These are phyloP conservation scores for Rachycentron canadum DNA, from an alignment of 2,797 vertebrate genomes.

Conservation along the genomic window DNA sequence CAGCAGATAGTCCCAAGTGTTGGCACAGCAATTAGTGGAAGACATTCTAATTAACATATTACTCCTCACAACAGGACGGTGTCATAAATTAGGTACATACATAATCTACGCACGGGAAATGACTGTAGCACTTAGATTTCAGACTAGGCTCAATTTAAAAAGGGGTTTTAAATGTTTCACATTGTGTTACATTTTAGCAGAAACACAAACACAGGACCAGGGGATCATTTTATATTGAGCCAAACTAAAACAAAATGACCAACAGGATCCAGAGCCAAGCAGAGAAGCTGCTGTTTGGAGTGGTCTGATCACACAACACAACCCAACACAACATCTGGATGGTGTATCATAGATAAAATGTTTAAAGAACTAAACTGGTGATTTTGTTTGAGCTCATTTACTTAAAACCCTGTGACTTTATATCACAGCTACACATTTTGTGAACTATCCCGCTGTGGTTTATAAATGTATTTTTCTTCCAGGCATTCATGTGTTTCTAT, in stretches of 20 bases:
- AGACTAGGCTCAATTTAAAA: conserved; percentile 6
- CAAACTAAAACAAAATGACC: neutral
- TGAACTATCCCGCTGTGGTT: neutral
- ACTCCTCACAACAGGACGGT: conserved; percentile 10
- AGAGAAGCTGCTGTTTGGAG: neutral
- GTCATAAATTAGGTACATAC: neutral
- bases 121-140: neutral
- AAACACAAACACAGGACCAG: neutral
- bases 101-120: neutral
- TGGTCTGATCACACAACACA: conserved; percentile 4
- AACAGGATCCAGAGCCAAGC: neutral
- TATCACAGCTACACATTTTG: neutral
- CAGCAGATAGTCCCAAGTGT: conserved; percentile 55
- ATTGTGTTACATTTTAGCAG: neutral
- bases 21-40: conserved; percentile 48
- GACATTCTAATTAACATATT: conserved; percentile 56
- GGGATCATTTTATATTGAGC: neutral
- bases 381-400: neutral
- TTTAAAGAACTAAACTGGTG: neutral
- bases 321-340: neutral
- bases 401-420: neutral
- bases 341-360: neutral
- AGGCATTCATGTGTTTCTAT: neutral
- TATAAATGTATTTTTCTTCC: neutral
- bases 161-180: neutral